phyloP scores from a whole-genome alignment of 2,888 invertebrate genomes.

The Andrena marginata region DNA sequence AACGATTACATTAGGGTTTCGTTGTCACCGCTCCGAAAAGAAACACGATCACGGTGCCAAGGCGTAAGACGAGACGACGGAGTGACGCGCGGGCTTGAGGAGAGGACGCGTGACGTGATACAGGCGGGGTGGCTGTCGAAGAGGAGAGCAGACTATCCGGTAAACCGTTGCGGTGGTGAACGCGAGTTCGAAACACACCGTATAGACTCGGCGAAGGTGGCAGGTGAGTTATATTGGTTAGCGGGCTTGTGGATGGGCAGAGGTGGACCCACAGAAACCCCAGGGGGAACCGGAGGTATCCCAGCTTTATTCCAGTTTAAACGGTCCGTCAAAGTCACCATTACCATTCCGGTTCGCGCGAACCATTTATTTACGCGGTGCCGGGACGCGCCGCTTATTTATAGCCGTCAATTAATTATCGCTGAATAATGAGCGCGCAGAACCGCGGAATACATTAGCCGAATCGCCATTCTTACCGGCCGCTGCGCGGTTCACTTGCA shows the following conservation, averaged over 20 bases:
- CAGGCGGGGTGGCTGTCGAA: constrained; percentile 47
- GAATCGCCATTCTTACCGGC: constrained; percentile 81
- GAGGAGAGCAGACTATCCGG: constrained; percentile 59
- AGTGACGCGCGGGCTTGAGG: constrained; percentile 13
- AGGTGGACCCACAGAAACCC: constrained; percentile 66
- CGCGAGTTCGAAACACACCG: constrained; percentile 39
- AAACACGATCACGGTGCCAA: constrained; percentile 45
- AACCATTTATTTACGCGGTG: constrained; percentile 83
- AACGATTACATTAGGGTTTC: constrained; percentile 57
- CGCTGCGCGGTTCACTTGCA: constrained; percentile 63
- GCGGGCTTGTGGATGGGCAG: constrained; percentile 64
- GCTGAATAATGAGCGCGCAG: constrained; percentile 83
- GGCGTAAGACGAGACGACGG: constrained; percentile 56
- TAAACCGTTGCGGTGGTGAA: constrained; percentile 63
- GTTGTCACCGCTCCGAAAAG: constrained; percentile 45
- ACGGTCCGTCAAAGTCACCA: constrained; percentile 84
- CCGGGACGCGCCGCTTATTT: constrained; percentile 81
- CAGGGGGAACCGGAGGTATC: constrained; percentile 74
- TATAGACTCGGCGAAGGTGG: constrained; percentile 47
- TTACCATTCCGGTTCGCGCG: constrained; percentile 84
- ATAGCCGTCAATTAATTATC: constrained; percentile 84
- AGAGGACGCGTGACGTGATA: constrained; percentile 25
- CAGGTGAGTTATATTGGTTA: constrained; percentile 81
- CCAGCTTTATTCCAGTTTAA: constrained; percentile 83
- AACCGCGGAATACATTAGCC: constrained; percentile 82